A percentile compares a stretch with the other conserved stretches of the same genome.
phyloP scores from a whole-genome alignment of 1,140 invertebrate species.

The Brachionus koreanus region DNA sequence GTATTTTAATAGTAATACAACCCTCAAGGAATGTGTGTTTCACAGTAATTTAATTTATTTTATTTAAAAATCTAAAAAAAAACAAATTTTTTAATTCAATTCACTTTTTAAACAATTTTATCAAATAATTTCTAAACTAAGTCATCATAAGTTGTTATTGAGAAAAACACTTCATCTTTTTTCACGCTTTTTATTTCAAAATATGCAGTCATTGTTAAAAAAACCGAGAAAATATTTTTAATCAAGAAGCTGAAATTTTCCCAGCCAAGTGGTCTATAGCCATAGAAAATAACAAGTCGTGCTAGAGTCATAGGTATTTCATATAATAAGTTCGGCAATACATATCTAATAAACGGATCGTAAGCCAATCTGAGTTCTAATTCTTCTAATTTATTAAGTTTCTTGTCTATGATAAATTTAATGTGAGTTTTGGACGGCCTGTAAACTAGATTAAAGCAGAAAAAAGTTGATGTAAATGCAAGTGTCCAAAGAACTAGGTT shows the following conservation, averaged over 20 bases:
- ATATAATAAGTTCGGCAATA: conserved; percentile 15
- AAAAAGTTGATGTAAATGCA: conserved; percentile 14
- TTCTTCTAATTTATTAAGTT: conserved; percentile 26
- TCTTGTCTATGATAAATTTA: neutral
- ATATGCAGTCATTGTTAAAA: conserved; percentile 35
- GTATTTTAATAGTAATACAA: no score
- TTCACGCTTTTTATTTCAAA: conserved; percentile 12
- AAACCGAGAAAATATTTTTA: conserved; percentile 10
- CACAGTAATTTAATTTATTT: no score
- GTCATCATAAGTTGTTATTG: conserved; percentile 4
- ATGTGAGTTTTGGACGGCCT: neutral
- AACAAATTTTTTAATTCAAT: neutral
- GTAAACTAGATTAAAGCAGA: conserved; percentile 19
- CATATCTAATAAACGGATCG: conserved; percentile 11
- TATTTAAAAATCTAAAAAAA: neutral
- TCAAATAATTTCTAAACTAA: conserved; percentile 2
- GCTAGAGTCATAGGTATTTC: conserved; percentile 27
- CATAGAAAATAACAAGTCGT: neutral
- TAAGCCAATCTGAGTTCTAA: neutral
- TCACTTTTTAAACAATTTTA: no score
- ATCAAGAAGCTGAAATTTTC: conserved; percentile 30
- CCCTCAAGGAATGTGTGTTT: no score
- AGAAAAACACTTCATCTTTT: neutral
- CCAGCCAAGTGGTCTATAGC: conserved; percentile 15
- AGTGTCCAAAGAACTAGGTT: conserved; percentile 18